A percentile compares a stretch with the other conserved stretches of the same genome.
Evolutionary conservation across 1,140 invertebrate genomes (phyloP).

Genomic region (Portunus trituberculatus): DNA sequence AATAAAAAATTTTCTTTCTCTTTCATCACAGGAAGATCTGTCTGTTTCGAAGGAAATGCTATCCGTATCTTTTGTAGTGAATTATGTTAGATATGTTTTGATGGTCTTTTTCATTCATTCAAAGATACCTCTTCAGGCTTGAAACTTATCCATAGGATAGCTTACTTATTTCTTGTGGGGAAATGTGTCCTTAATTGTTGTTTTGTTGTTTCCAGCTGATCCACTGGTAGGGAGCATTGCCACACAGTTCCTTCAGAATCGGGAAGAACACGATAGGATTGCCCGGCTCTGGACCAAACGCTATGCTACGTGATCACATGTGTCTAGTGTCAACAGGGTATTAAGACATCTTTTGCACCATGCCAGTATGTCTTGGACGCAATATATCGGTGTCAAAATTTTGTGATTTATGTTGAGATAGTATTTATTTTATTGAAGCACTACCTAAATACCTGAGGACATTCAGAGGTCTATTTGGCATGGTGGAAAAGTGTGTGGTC

Average conservation of each 20-base stretch:
- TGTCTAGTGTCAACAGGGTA: slow-evolving; percentile 71
- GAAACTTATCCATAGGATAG: not conserved
- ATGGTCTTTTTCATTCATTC: too few species aligned
- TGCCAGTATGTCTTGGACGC: slow-evolving; percentile 57
- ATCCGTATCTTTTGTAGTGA: too few species aligned
- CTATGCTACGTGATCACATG: slow-evolving; percentile 91
- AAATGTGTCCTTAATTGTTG: not conserved
- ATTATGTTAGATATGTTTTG: too few species aligned
- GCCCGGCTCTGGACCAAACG: slow-evolving; percentile 99
- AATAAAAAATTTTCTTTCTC: too few species aligned
- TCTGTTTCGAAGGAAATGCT: too few species aligned
- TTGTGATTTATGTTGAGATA: slow-evolving; percentile 57
- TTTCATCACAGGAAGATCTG: too few species aligned
- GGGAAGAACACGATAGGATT: slow-evolving; percentile 98
- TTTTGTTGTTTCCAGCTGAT: slow-evolving; percentile 87
- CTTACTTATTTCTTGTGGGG: not conserved
- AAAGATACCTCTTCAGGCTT: too few species aligned
- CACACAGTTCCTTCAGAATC: slow-evolving; percentile 97
- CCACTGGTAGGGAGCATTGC: slow-evolving; percentile 98
- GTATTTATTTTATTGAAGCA: slow-evolving; percentile 35
- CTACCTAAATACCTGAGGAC: slow-evolving; percentile 36
- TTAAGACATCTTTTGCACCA: slow-evolving; percentile 73
- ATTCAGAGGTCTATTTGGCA: slow-evolving; percentile 61
- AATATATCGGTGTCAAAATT: slow-evolving; percentile 33
- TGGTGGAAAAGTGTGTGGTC: slow-evolving; percentile 69